A percentile compares a stretch with the other conserved stretches of the same genome.
These are phyloP conservation scores for Drosophila demipolita DNA, from an alignment of 2,888 invertebrate genomes.

Conservation along the genomic window DNA sequence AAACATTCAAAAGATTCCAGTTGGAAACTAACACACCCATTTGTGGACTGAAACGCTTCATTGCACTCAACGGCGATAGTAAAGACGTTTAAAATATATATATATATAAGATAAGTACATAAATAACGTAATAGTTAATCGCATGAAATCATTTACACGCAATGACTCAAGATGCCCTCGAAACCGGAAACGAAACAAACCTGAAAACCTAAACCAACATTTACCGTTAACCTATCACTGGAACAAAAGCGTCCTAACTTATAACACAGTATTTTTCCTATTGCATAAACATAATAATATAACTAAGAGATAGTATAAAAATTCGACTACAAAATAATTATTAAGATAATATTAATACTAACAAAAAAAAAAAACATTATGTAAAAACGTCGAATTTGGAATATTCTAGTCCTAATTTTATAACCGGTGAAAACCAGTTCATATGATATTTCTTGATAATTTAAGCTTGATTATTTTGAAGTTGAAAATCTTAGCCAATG, in stretches of 20 bases:
- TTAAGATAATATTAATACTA: slow-evolving; percentile 5
- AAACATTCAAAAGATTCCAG: slow-evolving; percentile 4
- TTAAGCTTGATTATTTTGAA: neutral
- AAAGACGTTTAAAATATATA: slow-evolving; percentile 10
- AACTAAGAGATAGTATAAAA: slow-evolving; percentile 18
- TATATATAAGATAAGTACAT: slow-evolving; percentile 21
- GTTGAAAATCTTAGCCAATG: neutral
- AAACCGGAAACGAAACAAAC: slow-evolving; percentile 15
- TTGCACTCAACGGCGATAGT: slow-evolving; percentile 36
- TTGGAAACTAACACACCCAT: neutral
- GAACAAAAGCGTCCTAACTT: slow-evolving; percentile 53
- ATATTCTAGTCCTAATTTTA: neutral
- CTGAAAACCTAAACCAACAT: slow-evolving; percentile 16
- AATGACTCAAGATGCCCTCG: slow-evolving; percentile 13
- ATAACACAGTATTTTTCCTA: slow-evolving; percentile 54
- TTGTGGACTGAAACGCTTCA: slow-evolving; percentile 1
- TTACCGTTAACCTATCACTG: slow-evolving; percentile 54
- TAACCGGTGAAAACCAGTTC: neutral
- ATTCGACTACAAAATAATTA: slow-evolving; percentile 1
- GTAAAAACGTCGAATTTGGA: neutral
- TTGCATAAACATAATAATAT: slow-evolving; percentile 3
- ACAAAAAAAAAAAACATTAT: neutral
- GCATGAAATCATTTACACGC: slow-evolving; percentile 1
- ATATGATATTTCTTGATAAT: neutral
- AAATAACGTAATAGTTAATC: slow-evolving; percentile 6